These are phyloP conservation scores for Listronotus oregonensis DNA, from an alignment of 1,140 invertebrate species.

Conservation along the genomic window DNA sequence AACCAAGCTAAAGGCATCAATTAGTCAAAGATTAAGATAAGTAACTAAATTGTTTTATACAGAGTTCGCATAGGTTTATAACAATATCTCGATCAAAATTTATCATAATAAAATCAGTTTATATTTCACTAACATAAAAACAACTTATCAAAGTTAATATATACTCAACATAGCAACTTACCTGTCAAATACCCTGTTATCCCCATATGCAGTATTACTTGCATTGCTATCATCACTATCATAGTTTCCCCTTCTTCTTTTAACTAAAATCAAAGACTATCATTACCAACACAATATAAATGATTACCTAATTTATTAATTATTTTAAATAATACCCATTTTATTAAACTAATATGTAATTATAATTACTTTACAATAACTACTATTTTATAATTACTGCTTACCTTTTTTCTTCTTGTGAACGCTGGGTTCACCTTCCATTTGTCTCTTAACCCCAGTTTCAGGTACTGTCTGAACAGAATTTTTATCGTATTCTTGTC, in stretches of 20 bases:
- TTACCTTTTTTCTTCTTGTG: constrained; percentile 38
- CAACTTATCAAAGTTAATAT: constrained; percentile 11
- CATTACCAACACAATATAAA: too few relatives aligned
- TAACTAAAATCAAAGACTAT: constrained; percentile 36
- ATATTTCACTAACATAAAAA: not conserved
- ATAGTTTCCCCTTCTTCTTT: constrained; percentile 39
- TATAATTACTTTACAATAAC: too few relatives aligned
- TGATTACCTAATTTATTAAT: too few relatives aligned
- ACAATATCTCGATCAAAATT: too few relatives aligned
- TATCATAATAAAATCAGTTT: too few relatives aligned
- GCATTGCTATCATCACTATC: constrained; percentile 50
- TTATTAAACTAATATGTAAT: too few relatives aligned
- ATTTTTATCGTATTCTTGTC: constrained; percentile 38
- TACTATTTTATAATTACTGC: not conserved
- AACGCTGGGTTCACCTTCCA: constrained; percentile 29
- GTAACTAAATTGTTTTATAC: too few relatives aligned
- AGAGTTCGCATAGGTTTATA: too few relatives aligned
- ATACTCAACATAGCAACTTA: constrained; percentile 29
- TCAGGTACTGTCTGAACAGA: not conserved
- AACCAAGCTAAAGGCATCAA: too few relatives aligned
- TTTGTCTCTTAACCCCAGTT: constrained; percentile 30
- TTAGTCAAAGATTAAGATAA: too few relatives aligned
- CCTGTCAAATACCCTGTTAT: constrained; percentile 52
- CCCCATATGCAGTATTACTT: constrained; percentile 43
- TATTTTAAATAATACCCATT: too few relatives aligned